phyloP scores from a whole-genome alignment of 2,113 vertebrate genomes.

The Hippocampus mohnikei region DNA sequence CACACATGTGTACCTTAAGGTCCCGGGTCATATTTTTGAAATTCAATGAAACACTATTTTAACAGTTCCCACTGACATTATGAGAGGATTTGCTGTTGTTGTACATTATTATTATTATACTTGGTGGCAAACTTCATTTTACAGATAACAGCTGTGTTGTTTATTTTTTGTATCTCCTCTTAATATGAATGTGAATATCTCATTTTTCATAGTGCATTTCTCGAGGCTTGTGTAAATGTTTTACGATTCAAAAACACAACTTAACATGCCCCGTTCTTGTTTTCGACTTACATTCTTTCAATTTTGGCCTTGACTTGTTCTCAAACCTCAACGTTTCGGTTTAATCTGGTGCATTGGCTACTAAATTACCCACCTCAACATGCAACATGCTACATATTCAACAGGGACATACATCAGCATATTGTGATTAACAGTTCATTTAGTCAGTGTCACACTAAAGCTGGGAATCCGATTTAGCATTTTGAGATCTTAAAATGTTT shows the following conservation, averaged over 20 bases:
- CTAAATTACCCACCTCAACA: not conserved
- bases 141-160: not conserved
- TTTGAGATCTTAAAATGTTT: not conserved
- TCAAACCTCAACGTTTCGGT: not conserved
- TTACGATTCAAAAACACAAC: not conserved
- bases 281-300: not conserved
- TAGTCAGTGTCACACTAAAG: not conserved
- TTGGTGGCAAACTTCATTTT: too few species aligned
- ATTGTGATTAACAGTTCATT: not conserved
- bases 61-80: not conserved
- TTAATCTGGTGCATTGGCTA: not conserved
- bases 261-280: not conserved
- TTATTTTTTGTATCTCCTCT: not conserved
- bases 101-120: too few species aligned
- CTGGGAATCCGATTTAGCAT: not conserved
- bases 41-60: not conserved
- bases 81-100: not conserved
- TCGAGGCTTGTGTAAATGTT: too few species aligned
- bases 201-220: too few species aligned
- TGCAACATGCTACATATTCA: not conserved
- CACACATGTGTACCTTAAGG: not conserved
- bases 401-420: not conserved
- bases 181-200: too few species aligned
- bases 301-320: not conserved
- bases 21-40: not conserved